Conservation (phyloP, 2,797 vertebrate genomes). For the Sparus aurata region DNA sequence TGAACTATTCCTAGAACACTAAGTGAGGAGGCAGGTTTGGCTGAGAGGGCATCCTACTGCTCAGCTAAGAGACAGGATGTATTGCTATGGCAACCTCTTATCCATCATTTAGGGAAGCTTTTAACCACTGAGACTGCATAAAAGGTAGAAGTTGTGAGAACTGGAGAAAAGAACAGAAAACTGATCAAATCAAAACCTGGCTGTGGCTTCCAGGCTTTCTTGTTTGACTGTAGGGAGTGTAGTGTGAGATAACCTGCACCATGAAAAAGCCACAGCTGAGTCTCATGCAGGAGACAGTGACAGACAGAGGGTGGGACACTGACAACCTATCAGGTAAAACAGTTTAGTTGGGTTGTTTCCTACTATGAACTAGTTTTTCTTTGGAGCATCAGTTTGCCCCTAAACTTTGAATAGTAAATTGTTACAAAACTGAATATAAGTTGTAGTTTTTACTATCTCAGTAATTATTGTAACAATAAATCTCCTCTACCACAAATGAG, state of each 20-base stretch:
- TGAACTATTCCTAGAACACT: neutral
- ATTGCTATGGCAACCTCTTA: slow-evolving; percentile 41
- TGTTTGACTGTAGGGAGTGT: neutral
- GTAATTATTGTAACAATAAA: no score
- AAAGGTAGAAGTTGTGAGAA: neutral
- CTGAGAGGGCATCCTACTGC: slow-evolving; percentile 14
- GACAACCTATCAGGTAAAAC: neutral
- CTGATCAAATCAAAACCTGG: neutral
- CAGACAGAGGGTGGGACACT: neutral
- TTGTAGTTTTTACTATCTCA: no score
- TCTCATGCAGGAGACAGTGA: neutral
- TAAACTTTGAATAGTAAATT: neutral
- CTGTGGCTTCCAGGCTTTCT: neutral
- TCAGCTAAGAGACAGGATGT: slow-evolving; percentile 4
- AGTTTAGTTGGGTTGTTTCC: neutral
- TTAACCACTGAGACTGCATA: slow-evolving; percentile 10
- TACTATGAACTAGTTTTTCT: neutral
- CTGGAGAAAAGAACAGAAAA: neutral
- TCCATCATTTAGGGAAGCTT: slow-evolving; percentile 8
- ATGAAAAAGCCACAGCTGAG: neutral
- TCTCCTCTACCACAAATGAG: no score
- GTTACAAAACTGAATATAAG: no score
- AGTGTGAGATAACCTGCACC: neutral
- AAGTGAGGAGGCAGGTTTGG: slow-evolving; percentile 22
- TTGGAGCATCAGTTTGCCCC: neutral